phyloP scores from a whole-genome alignment of 1,140 invertebrate species.

The Heliconius nattereri region DNA sequence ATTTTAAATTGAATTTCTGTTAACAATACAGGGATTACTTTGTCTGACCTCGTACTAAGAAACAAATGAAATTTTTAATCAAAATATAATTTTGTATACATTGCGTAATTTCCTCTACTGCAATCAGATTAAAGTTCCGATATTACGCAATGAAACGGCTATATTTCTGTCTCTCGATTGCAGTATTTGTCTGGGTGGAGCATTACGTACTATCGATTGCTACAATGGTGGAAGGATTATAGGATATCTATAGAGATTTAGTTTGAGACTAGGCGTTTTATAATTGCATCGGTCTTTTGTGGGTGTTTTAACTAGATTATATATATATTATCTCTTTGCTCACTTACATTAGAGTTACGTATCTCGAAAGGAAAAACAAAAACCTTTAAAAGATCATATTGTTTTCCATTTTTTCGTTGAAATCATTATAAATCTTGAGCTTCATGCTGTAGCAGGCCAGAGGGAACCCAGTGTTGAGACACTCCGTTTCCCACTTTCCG shows the following conservation, averaged over 20 bases:
- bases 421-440: too few species aligned
- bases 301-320: neutral
- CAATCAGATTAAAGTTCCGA: neutral
- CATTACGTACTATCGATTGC: constrained; percentile 43
- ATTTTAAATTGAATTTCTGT: constrained; percentile 77
- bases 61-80: neutral
- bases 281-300: neutral
- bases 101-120: neutral
- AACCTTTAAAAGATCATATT: too few species aligned
- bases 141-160: neutral
- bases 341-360: neutral
- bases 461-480: too few species aligned
- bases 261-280: constrained; percentile 11
- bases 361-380: too few species aligned
- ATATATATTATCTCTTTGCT: neutral
- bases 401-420: too few species aligned
- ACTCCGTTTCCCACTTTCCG: too few species aligned
- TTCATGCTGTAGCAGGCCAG: too few species aligned
- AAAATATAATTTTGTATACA: neutral
- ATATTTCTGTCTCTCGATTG: neutral
- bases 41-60: constrained; percentile 51
- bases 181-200: neutral
- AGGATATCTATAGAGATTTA: constrained; percentile 63
- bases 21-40: constrained; percentile 76
- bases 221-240: constrained; percentile 62